Evolutionary conservation across 1,140 invertebrate species (phyloP), one percentile per base, ranked within the genome.

Genomic region (Samia ricini): DNA sequence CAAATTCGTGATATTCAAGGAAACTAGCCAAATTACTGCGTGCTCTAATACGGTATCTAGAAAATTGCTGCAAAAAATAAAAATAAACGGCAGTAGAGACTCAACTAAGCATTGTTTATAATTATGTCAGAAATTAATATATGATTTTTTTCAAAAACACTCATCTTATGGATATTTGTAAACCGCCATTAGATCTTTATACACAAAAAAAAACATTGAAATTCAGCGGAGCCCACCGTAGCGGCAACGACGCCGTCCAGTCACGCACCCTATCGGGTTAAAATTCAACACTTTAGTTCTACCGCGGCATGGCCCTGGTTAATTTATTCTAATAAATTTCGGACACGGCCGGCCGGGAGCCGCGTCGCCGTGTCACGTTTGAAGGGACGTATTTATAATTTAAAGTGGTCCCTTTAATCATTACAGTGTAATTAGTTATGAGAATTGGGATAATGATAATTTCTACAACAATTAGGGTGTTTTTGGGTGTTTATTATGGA

Each of bases 311-410:
- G 33, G 33, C n/a, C 8, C 33, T 15, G 33, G 33, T 42, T 83
- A 83, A 85, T 83, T 81, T 85, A 85, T 85, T 82, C 80, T 77
- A 82, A 72, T 81, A 74, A 76, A 82, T 79, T 82, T 82, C 60
- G 76, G 74, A 82, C 77, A 75, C 69, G 74, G 33, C 71, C 69
- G n/a, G n/a, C 77, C 76, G 70, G 69, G 69, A 72, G 70, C 67
- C 72, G 76, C 73, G 69, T 69, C 76, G 74, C 74, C 76, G 74
- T 73, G 81, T 72, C 59, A 66, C 64, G 64, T 57, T 36, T 61
- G 55, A 54, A 60, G 70, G 59, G 64, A 59, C 29, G 33, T 58
- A 52, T 56, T 64, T 56, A 55, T 51, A 56, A 60, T 64, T 64
- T 59, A 64, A 64, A 64, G n/a, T 15, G 33, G 33, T 42, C 60